Evolutionary conservation across 2,113 vertebrate species (phyloP).

Genomic region (Turdus rufiventris): DNA sequence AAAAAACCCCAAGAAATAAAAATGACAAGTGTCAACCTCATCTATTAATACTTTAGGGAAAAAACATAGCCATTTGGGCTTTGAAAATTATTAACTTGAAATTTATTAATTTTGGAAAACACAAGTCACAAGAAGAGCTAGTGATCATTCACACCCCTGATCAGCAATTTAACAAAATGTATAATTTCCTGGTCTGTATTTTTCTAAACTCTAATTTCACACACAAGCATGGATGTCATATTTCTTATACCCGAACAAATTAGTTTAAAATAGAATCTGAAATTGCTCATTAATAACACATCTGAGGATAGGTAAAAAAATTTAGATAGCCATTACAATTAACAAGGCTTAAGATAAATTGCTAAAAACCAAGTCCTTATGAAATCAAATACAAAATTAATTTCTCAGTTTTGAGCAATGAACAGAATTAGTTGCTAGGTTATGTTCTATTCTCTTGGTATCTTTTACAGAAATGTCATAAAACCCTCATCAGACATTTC

Average conservation of each 20-base stretch:
- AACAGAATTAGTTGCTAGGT: background rate
- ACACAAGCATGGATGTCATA: background rate
- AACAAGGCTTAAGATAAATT: background rate
- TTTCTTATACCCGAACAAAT: background rate
- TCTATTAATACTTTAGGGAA: background rate
- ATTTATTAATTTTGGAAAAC: background rate
- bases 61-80: background rate
- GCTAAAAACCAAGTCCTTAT: background rate
- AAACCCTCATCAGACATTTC: background rate
- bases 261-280: background rate
- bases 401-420: background rate
- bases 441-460: background rate
- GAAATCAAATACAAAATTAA: background rate
- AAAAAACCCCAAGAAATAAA: background rate
- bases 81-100: background rate
- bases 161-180: background rate
- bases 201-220: background rate
- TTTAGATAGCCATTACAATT: background rate
- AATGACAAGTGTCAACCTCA: background rate
- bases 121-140: background rate
- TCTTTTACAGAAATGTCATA: background rate
- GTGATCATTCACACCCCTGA: background rate
- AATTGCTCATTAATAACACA: background rate
- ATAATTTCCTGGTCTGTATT: background rate
- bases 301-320: background rate